Percentiles rank a stretch among this genome's conserved stretches.
These are phyloP conservation scores for Tetragonula clypearis DNA, from an alignment of 1,140 invertebrate species.

Conservation along the genomic window DNA sequence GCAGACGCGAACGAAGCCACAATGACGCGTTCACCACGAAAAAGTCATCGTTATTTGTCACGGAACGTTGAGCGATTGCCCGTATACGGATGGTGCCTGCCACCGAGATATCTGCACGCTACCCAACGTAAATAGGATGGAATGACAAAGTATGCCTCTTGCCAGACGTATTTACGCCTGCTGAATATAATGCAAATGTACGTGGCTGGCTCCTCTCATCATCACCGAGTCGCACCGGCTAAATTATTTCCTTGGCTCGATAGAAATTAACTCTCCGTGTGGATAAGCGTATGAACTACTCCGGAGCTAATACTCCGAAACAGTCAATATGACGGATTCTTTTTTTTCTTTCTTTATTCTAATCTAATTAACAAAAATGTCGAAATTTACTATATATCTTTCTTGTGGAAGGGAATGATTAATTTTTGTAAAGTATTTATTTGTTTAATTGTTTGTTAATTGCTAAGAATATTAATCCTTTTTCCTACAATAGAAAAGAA, in stretches of 20 bases:
- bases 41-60: conserved; percentile 60
- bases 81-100: conserved; percentile 32
- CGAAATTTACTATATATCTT: no score
- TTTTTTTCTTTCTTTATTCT: no score
- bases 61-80: conserved; percentile 53
- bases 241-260: conserved; percentile 40
- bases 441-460: no score
- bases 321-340: no score
- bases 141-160: conserved; percentile 60
- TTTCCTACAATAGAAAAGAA: no score
- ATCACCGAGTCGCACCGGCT: conserved; percentile 34
- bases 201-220: conserved; percentile 22
- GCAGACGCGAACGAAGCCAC: conserved; percentile 1
- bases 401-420: no score
- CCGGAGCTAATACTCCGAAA: no score
- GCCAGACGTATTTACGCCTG: conserved; percentile 58
- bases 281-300: no score
- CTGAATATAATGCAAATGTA: conserved; percentile 54
- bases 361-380: no score
- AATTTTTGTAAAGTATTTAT: no score
- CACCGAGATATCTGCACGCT: conserved; percentile 20
- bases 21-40: conserved; percentile 25
- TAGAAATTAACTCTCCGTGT: not conserved
- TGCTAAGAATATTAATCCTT: no score
- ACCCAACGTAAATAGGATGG: conserved; percentile 59